Evolutionary conservation across 2,888 invertebrate genomes (phyloP).

Genomic region (Caenorhabditis afra): DNA sequence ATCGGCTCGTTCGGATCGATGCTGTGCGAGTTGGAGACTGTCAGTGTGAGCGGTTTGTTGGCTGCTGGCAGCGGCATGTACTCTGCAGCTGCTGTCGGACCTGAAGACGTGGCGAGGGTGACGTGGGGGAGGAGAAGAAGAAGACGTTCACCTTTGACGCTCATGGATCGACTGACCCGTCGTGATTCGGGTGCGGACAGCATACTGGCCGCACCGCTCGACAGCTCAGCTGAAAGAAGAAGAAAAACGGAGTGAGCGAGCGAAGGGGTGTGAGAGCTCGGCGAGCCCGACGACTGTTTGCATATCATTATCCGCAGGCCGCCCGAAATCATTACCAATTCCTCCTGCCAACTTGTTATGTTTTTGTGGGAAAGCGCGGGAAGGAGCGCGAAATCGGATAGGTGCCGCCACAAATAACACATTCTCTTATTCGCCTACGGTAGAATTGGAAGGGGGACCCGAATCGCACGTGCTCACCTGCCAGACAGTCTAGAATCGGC

Average conservation of each 20-base stretch:
- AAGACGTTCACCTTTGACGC: conserved; percentile 58
- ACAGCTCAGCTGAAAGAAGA: conserved; percentile 57
- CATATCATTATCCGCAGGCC: conserved; percentile 52
- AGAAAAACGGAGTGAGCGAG: conserved; percentile 8
- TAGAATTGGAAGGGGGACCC: conserved; percentile 1
- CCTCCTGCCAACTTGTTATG: conserved; percentile 37
- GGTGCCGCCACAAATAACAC: conserved; percentile 14
- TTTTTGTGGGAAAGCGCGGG: conserved; percentile 20
- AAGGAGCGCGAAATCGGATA: conserved; percentile 26
- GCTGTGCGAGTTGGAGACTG: conserved; percentile 44
- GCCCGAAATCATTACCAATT: conserved; percentile 50
- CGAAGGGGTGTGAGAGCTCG: neutral
- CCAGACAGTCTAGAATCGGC: conserved; percentile 52
- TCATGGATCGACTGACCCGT: conserved; percentile 58
- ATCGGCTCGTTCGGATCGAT: conserved; percentile 61
- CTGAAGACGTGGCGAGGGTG: conserved; percentile 9
- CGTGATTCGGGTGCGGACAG: conserved; percentile 56
- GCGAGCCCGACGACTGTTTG: conserved; percentile 27
- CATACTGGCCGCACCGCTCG: conserved; percentile 56
- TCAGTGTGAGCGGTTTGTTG: conserved; percentile 55
- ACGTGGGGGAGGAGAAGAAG: neutral
- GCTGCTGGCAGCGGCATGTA: conserved; percentile 57
- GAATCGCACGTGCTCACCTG: conserved; percentile 34
- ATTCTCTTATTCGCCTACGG: conserved; percentile 38
- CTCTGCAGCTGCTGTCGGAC: conserved; percentile 61